These are phyloP conservation scores for Atethmia centrago DNA, from an alignment of 2,888 invertebrate genomes.

Conservation along the genomic window DNA sequence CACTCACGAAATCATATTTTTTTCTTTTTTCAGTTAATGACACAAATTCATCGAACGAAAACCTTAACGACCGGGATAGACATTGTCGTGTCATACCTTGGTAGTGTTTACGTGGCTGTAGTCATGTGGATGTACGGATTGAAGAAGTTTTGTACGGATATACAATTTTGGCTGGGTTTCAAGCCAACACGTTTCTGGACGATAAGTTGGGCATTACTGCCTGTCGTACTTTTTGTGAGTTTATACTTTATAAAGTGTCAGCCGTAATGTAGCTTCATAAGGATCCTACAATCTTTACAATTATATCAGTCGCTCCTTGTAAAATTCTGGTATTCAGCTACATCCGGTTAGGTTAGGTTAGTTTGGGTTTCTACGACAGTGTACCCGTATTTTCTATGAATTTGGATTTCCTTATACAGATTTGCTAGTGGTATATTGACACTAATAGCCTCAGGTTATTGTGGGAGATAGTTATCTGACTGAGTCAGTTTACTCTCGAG, in stretches of 20 bases:
- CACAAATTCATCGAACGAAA: constrained; percentile 51
- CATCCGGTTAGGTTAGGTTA: neutral
- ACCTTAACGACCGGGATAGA: constrained; percentile 69
- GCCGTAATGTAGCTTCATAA: neutral
- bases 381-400: neutral
- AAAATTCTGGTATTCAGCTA: neutral
- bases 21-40: constrained; percentile 67
- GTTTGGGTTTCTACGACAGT: neutral
- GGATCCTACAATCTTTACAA: neutral
- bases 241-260: neutral
- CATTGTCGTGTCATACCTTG: constrained; percentile 74
- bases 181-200: constrained; percentile 82
- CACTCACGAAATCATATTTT: neutral
- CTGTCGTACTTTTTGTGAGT: constrained; percentile 77
- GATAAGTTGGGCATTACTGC: constrained; percentile 76
- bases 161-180: constrained; percentile 84
- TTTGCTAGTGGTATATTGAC: neutral
- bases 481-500: neutral
- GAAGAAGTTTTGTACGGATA: constrained; percentile 78
- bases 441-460: neutral
- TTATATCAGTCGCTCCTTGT: neutral
- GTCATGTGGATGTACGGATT: constrained; percentile 85
- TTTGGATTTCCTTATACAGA: neutral
- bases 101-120: constrained; percentile 75
- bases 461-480: too few species aligned